Evolutionary conservation across 2,797 vertebrate genomes (phyloP), one percentile per base, ranked within the genome.

Genomic region (Thalassophryne amazonica): DNA sequence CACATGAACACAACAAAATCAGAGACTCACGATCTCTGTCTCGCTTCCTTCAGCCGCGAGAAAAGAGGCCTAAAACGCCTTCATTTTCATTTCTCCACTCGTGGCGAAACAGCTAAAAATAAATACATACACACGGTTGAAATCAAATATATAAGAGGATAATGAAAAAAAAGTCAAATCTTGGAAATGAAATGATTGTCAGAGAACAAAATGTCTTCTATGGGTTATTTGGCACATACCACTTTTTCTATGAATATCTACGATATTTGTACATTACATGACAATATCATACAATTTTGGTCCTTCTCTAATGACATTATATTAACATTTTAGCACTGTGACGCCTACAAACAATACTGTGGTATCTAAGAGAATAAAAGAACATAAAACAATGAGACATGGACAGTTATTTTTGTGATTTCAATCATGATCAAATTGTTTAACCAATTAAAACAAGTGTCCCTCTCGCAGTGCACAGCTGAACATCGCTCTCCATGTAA

Each of bases 231-330:
- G 95, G 95, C 95, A 95, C 94, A 85, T 81, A 81, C 80, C 83
- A 80, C 79, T 81, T 80, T 78, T 86, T 80, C 89, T 92, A 83
- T 88, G 86, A 89, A 82, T 86, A 87, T 86, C 90, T 91, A 89
- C 88, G 85, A 86, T 82, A 88, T 73, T 90, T 92, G 66, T 88
- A 93, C 91, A 81, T 82, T 92, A 89, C 77, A 89, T 90, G 91
- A 76, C 89, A 91, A 84, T 80, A 81, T 88, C 69, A 91, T 92
- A 92, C 83, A 55, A 89, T 86, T 96, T 96, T 98, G 95, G 95
- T 97, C 96, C 95, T 94, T 94, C 92, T 91, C 94, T 93, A 92
- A 88, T 88, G 73, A 73, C 89, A 93, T 96, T 93, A 91, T 92
- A 94, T 94, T 93, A 95, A 94, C 91, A 92, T 91, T 85, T 92